phyloP scores from a whole-genome alignment of 2,113 vertebrate genomes.

The Tupaia tana region DNA sequence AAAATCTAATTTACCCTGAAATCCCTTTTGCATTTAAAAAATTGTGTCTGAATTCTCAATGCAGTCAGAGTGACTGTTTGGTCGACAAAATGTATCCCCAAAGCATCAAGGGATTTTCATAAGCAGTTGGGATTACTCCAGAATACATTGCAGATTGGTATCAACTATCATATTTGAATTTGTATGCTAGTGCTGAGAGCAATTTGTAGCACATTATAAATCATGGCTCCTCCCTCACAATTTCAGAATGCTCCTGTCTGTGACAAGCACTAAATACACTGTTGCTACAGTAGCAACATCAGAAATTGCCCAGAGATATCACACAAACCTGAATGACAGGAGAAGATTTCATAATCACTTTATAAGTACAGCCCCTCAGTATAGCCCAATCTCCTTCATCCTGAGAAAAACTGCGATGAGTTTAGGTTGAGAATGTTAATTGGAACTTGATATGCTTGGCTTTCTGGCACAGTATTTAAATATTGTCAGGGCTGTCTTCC shows the following conservation, averaged over 20 bases:
- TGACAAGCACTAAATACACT: constrained; percentile 66
- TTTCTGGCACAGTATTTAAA: constrained; percentile 79
- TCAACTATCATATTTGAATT: constrained; percentile 81
- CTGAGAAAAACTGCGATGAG: constrained; percentile 17
- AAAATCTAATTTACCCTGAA: constrained; percentile 77
- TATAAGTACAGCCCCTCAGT: constrained; percentile 57
- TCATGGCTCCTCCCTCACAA: constrained; percentile 74
- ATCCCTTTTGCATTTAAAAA: constrained; percentile 79
- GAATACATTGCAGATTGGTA: constrained; percentile 80
- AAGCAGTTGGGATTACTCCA: constrained; percentile 80
- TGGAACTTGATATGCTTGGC: constrained; percentile 73
- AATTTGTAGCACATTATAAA: constrained; percentile 81
- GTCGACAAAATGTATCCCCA: constrained; percentile 78
- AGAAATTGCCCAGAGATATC: constrained; percentile 75
- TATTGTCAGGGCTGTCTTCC: constrained; percentile 71
- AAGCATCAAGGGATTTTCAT: constrained; percentile 78
- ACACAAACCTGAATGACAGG: constrained; percentile 65
- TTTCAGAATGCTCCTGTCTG: constrained; percentile 69
- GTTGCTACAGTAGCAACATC: constrained; percentile 65
- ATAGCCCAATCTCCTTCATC: constrained; percentile 53
- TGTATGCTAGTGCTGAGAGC: constrained; percentile 76
- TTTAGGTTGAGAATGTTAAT: constrained; percentile 75
- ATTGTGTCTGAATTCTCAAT: constrained; percentile 74
- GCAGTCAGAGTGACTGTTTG: constrained; percentile 74
- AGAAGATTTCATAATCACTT: constrained; percentile 71